Base-by-base conservation (phyloP, 2,888 invertebrate genomes). In the Eilema griseolum region DNA sequence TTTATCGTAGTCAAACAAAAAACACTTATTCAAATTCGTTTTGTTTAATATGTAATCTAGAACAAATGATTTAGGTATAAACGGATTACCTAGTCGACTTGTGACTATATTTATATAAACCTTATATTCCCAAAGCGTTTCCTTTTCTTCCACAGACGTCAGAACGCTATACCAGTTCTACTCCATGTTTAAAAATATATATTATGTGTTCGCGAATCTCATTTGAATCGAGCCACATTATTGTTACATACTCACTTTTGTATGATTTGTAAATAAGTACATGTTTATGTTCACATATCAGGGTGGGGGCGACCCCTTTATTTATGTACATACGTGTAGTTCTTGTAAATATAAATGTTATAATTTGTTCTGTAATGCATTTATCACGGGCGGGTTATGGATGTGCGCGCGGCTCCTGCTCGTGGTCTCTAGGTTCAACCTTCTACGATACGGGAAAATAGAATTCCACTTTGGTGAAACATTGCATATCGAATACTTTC, bases 241-340 rank as follows among this genome's bases (percentile, higher is more conserved):
- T 87, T 86, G 89, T 91, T 90, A 89, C 86, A 89, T 89, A 90
- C 89, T 89, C 87, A 87, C 85, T 85, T 84, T 85, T 86, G 84
- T 86, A 89, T 83, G 84, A 88, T 87, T 86, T 93, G 92, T 93
- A 93, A 88, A 93, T 92, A 93, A 86, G 82, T 86, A 83, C 79
- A 82, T 83, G 70, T 75, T 80, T 81, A 72, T 73, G 71, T 88
- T 86, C 83, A 89, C 91, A 90, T 90, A 89, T 91, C 90, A 86
- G 81, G 78, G 79, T 68, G 68, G 77, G 66, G 28, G 37, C 31
- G 20, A 37, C 61, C 61, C 72, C 73, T 65, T 69, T 72, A 63
- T 69, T 75, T 77, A 74, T 83, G 83, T 83, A 83, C 75, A 82
- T 83, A 83, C 59, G 67, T 72, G 72, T 82, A 80, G 74, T 70